phyloP scores from a whole-genome alignment of 2,888 invertebrate genomes.

The Cyaniris semiargus region DNA sequence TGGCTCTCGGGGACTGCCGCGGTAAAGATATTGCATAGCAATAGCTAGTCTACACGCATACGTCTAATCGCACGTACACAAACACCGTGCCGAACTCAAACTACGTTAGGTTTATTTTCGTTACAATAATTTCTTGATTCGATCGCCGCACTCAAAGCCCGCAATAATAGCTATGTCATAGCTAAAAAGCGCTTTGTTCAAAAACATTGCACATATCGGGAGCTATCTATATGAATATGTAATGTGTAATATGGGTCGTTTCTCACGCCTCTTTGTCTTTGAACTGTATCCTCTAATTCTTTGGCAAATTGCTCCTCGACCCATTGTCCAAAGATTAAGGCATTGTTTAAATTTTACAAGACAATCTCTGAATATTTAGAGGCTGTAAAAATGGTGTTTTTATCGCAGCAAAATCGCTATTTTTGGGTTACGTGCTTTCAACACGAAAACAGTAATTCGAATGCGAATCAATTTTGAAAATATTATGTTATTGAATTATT shows the following conservation, averaged over 20 bases:
- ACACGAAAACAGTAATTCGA: not conserved
- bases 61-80: no score
- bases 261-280: conserved; percentile 12
- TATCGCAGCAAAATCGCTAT: not conserved
- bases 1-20: no score
- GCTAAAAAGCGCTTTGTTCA: not conserved
- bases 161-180: no score
- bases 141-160: no score
- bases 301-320: conserved; percentile 34
- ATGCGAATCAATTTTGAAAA: not conserved
- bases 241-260: conserved; percentile 25
- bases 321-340: conserved; percentile 43
- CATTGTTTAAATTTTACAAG: conserved; percentile 42
- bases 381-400: conserved; percentile 19
- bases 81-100: no score
- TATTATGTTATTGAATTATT: no score
- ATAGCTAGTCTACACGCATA: no score
- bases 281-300: conserved; percentile 30
- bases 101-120: no score
- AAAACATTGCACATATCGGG: not conserved
- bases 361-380: conserved; percentile 35
- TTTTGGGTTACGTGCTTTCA: not conserved
- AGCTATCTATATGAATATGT: not conserved
- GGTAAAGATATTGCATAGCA: no score
- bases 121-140: no score